These are phyloP conservation scores for Seladonia tumulorum DNA, from an alignment of 2,888 invertebrate species.

Conservation along the genomic window DNA sequence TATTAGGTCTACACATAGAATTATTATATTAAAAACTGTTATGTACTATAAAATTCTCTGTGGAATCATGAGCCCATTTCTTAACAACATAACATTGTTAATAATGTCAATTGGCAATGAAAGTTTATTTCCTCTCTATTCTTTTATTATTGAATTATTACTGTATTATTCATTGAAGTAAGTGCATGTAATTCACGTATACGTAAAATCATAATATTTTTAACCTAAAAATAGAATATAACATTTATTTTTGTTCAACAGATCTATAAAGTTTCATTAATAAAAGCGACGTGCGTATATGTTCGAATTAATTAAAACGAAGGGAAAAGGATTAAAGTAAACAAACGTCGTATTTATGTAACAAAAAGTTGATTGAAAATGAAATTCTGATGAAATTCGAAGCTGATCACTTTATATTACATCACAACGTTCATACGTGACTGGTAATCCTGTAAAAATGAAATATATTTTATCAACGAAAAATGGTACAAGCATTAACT, in stretches of 20 bases:
- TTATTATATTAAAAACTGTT: neutral
- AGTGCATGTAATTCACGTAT: neutral
- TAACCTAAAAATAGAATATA: neutral
- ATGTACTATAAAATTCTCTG: neutral
- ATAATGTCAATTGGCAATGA: neutral
- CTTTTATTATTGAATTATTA: neutral
- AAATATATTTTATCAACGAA: neutral
- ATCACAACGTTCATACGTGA: neutral
- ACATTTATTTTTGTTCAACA: neutral
- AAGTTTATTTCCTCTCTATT: neutral
- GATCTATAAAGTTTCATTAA: neutral
- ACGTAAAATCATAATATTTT: neutral
- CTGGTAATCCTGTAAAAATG: neutral
- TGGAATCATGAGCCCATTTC: neutral
- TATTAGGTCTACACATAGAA: neutral
- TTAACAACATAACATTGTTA: neutral
- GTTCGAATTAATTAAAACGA: neutral
- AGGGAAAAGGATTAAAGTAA: neutral
- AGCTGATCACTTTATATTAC: neutral
- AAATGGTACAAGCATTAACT: neutral
- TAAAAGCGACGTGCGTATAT: neutral
- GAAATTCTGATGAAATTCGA: neutral
- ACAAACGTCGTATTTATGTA: neutral
- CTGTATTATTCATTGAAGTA: neutral
- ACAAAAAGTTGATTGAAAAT: neutral